phyloP scores from a whole-genome alignment of 2,888 invertebrate species.

The Strigamia crassipes region DNA sequence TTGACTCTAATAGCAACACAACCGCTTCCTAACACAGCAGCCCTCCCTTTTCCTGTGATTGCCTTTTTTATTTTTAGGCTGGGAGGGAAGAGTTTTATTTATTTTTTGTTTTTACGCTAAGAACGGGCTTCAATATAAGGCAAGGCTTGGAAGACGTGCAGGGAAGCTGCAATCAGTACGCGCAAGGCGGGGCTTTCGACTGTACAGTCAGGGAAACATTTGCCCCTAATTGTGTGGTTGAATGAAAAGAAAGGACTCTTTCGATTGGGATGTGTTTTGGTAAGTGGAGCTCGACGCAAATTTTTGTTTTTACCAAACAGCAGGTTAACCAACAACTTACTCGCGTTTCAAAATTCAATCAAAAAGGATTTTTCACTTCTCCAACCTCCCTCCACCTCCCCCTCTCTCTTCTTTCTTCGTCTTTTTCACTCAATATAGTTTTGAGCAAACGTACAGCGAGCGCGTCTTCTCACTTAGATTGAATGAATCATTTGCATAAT shows the following conservation, averaged over 20 bases:
- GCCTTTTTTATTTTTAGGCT: background rate
- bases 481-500: conserved; percentile 32
- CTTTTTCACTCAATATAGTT: background rate
- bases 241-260: background rate
- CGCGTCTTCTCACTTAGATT: background rate
- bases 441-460: background rate
- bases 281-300: background rate
- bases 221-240: conserved; percentile 18
- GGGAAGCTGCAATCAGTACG: conserved; percentile 20
- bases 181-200: conserved; percentile 10
- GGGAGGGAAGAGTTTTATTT: background rate
- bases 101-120: conserved; percentile 17
- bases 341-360: conserved; percentile 32
- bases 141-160: background rate
- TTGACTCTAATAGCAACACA: conserved; percentile 27
- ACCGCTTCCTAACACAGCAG: background rate
- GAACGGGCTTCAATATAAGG: background rate
- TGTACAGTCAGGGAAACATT: background rate
- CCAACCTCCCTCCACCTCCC: background rate
- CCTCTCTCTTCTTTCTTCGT: too few relatives aligned
- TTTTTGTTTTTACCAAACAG: conserved; percentile 11
- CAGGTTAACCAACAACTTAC: background rate
- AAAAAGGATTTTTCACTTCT: background rate
- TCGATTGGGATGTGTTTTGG: background rate
- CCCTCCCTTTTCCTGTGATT: background rate